Conservation (phyloP, 2,113 vertebrate species). For the Melanerpes aurifrons region DNA sequence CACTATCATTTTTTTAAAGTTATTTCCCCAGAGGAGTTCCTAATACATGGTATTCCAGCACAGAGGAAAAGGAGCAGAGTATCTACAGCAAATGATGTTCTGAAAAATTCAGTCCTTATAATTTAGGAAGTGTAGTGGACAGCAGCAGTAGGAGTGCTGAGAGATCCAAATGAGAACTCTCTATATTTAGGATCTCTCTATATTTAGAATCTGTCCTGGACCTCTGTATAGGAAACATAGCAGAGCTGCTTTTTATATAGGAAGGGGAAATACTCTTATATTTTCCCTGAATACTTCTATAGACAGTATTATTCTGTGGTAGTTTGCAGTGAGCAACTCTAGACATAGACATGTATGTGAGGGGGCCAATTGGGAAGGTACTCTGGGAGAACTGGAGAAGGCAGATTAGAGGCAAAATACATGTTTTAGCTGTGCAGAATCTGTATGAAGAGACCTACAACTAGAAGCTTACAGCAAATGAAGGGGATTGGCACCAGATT, state of each 20-base stretch:
- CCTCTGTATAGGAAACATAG: not conserved
- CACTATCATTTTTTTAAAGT: conserved; percentile 60
- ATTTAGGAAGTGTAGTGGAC: conserved; percentile 2
- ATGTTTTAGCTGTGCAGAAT: not conserved
- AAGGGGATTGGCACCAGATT: not conserved
- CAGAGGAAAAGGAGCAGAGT: conserved; percentile 40
- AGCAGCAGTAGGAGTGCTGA: not conserved
- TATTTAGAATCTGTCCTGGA: not conserved
- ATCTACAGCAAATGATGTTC: conserved; percentile 40
- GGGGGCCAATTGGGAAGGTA: not conserved
- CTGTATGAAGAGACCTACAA: not conserved
- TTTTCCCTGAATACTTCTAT: not conserved
- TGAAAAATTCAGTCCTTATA: not conserved
- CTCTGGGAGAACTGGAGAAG: not conserved
- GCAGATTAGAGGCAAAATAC: not conserved
- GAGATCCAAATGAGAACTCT: not conserved
- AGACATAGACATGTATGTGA: not conserved
- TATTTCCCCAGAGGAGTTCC: conserved; percentile 70
- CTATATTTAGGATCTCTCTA: not conserved
- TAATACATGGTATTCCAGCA: conserved; percentile 61
- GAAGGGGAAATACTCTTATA: not conserved
- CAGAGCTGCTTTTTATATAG: not conserved
- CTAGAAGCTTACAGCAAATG: not conserved
- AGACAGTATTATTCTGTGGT: not conserved
- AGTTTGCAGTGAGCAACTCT: not conserved